Evolutionary conservation across 2,113 vertebrate genomes (phyloP).

Genomic region (Emydocephalus ijimae): DNA sequence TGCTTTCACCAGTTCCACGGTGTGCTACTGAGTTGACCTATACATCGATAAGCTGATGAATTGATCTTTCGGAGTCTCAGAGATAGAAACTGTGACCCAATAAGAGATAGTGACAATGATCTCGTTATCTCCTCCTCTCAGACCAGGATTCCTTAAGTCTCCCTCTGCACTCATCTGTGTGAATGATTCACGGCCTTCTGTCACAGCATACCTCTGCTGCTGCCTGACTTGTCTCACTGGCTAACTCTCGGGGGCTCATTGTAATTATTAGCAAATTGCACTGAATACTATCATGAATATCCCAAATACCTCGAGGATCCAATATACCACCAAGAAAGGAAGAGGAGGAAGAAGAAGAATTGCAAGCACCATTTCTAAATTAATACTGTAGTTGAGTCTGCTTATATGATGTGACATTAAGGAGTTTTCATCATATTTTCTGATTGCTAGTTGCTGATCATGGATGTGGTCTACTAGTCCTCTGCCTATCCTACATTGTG

Average conservation of each 20-base stretch:
- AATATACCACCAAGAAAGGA: background rate
- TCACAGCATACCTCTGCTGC: background rate
- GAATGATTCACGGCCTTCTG: background rate
- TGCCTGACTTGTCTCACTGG: background rate
- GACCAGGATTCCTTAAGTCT: background rate
- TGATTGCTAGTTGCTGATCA: background rate
- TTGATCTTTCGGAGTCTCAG: background rate
- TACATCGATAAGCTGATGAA: background rate
- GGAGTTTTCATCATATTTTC: background rate
- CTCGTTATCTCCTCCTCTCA: background rate
- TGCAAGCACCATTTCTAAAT: background rate
- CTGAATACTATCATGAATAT: background rate
- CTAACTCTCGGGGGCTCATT: background rate
- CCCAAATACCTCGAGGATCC: background rate
- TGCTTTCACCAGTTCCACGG: background rate
- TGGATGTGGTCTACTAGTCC: background rate
- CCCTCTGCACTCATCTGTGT: background rate
- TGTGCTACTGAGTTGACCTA: background rate
- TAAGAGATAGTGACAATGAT: background rate
- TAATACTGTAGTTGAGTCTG: background rate
- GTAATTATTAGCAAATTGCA: background rate
- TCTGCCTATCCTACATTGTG: background rate
- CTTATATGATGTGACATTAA: background rate
- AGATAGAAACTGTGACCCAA: background rate
- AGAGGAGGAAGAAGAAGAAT: background rate